Percentiles rank a stretch among this genome's conserved stretches.
These are phyloP conservation scores for Chanos chanos DNA, from an alignment of 2,797 vertebrate species.

Conservation along the genomic window DNA sequence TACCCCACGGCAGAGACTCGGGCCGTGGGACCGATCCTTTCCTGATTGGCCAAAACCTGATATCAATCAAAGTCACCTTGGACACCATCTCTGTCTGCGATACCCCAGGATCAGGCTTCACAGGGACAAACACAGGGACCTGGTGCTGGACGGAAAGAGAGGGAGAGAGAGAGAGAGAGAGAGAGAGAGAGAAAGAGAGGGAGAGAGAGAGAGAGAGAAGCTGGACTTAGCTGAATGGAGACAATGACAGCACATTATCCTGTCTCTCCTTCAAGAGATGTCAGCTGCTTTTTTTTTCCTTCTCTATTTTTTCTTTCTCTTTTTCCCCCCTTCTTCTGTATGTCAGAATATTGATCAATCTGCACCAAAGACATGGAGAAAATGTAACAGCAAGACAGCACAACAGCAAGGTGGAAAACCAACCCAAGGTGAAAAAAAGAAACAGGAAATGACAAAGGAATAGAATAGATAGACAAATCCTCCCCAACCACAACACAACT, in stretches of 20 bases:
- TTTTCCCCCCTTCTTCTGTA: constrained; percentile 21
- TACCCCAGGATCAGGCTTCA: too few species aligned
- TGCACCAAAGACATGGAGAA: constrained; percentile 56
- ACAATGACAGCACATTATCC: constrained; percentile 54
- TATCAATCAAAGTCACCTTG: too few species aligned
- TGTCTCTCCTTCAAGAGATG: constrained; percentile 59
- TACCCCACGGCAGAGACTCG: too few species aligned
- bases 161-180: not conserved
- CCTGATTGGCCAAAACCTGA: too few species aligned
- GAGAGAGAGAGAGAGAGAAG: constrained; percentile 42
- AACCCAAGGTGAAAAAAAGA: constrained; percentile 63
- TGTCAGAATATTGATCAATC: constrained; percentile 62
- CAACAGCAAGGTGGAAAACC: not conserved
- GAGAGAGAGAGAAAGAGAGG: not conserved
- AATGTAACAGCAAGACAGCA: constrained; percentile 38
- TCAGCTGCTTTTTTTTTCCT: constrained; percentile 66
- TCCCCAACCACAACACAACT: not conserved
- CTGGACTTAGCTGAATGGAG: constrained; percentile 41
- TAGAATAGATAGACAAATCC: not conserved
- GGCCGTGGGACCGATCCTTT: too few species aligned
- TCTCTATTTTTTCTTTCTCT: too few species aligned
- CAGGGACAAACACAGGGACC: too few species aligned
- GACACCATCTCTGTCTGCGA: too few species aligned
- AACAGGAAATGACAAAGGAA: constrained; percentile 20
- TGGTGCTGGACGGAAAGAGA: not conserved